phyloP scores from a whole-genome alignment of 2,888 invertebrate species.

The Phengaris arion region DNA sequence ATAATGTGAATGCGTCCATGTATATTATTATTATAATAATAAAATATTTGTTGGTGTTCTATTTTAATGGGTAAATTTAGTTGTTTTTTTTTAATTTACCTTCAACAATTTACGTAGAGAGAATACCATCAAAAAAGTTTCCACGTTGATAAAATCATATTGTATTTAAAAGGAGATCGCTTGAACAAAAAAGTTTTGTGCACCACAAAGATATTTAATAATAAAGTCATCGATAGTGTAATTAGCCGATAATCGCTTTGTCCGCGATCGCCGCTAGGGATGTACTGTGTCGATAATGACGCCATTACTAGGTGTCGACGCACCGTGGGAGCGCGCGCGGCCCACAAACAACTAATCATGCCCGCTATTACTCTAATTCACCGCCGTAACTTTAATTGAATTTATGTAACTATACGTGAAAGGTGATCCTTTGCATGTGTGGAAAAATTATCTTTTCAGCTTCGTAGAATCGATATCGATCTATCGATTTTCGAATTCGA shows the following conservation, averaged over 20 bases:
- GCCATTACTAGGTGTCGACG: constrained; percentile 74
- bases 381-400: constrained; percentile 73
- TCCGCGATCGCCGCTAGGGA: constrained; percentile 61
- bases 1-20: too few species aligned
- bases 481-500: too few species aligned
- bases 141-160: not conserved
- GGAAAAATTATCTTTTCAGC: constrained; percentile 32
- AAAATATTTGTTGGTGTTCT: too few species aligned
- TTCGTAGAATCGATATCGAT: too few species aligned
- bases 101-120: not conserved
- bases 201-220: constrained; percentile 16
- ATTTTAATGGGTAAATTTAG: too few species aligned
- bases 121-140: not conserved
- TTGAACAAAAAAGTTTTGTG: constrained; percentile 2
- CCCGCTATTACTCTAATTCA: constrained; percentile 75
- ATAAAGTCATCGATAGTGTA: constrained; percentile 26
- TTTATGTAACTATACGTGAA: constrained; percentile 49
- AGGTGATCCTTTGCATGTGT: constrained; percentile 43
- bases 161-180: not conserved
- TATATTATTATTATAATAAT: too few species aligned
- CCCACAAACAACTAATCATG: constrained; percentile 69
- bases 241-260: constrained; percentile 44
- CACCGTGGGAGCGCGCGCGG: constrained; percentile 69
- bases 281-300: constrained; percentile 67
- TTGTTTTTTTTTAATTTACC: too few species aligned